Conservation (phyloP, 2,113 vertebrate genomes). For the Solea solea region DNA sequence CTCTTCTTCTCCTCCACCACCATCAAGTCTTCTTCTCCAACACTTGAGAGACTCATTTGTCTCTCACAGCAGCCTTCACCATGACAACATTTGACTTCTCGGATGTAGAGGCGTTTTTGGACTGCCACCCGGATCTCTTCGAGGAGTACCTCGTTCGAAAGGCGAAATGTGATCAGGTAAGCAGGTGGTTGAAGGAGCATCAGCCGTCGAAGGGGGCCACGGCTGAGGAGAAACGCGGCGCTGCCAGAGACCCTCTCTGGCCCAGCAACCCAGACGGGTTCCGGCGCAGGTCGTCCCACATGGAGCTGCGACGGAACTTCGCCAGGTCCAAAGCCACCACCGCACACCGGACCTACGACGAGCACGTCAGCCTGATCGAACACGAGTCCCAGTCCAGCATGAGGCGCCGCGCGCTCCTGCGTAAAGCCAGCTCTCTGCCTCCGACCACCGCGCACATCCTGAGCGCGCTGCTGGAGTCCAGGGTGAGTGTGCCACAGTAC, state of each 20-base stretch:
- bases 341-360: conserved; percentile 81
- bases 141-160: conserved; percentile 82
- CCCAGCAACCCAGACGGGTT: conserved; percentile 72
- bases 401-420: conserved; percentile 82
- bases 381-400: conserved; percentile 80
- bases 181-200: conserved; percentile 79
- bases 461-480: conserved; percentile 82
- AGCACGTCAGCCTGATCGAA: conserved; percentile 75
- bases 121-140: conserved; percentile 83
- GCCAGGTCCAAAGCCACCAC: conserved; percentile 82
- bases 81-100: conserved; percentile 83
- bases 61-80: conserved; percentile 32
- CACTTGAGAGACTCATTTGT: conserved; percentile 10
- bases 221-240: conserved; percentile 68
- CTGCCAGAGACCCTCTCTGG: conserved; percentile 66
- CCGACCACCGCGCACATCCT: conserved; percentile 84
- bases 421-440: conserved; percentile 84
- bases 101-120: conserved; percentile 84
- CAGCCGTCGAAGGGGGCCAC: conserved; percentile 68
- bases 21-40: conserved; percentile 26
- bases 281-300: conserved; percentile 80
- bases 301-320: conserved; percentile 83
- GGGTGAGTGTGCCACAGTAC: conserved; percentile 82
- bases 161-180: conserved; percentile 78
- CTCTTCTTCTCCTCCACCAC: conserved; percentile 1